A percentile compares a stretch with the other conserved stretches of the same genome.
These are phyloP conservation scores for Peromyscus polionotus DNA, from an alignment of 2,113 vertebrate genomes.

Conservation along the genomic window DNA sequence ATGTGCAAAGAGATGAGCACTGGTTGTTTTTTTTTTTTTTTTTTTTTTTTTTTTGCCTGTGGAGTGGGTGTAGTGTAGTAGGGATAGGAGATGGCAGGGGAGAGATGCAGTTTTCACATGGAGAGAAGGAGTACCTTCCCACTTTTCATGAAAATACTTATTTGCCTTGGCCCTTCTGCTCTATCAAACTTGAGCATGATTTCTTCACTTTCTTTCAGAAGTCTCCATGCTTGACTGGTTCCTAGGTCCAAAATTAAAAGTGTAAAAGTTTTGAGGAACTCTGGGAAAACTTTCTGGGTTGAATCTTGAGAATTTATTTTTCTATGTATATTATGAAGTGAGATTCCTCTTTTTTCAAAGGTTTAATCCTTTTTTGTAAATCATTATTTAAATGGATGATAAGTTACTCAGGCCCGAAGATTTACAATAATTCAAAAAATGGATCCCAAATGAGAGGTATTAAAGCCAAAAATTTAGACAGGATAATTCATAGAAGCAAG, in stretches of 20 bases:
- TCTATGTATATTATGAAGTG: neutral
- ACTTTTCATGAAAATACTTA: constrained; percentile 13
- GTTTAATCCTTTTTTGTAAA: neutral
- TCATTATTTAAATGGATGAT: neutral
- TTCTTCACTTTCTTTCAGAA: constrained; percentile 15
- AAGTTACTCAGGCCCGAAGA: neutral
- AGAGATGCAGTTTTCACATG: neutral
- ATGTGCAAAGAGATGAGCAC: neutral
- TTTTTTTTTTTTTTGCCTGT: neutral
- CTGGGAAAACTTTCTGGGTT: constrained; percentile 44
- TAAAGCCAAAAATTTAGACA: constrained; percentile 9
- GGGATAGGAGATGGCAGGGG: neutral
- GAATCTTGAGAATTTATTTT: neutral
- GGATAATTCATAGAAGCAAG: constrained; percentile 23
- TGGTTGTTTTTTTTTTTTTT: neutral
- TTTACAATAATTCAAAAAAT: constrained; percentile 47
- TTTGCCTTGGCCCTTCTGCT: constrained; percentile 60
- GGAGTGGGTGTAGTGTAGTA: neutral
- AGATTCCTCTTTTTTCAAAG: neutral
- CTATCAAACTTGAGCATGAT: neutral
- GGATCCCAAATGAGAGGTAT: neutral
- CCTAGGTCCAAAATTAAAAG: constrained; percentile 55
- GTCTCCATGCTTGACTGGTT: neutral
- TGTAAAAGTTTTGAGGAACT: constrained; percentile 59
- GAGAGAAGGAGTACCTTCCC: constrained; percentile 36